These are phyloP conservation scores for Orthonevra nobilis DNA, from an alignment of 2,888 invertebrate species.

Conservation along the genomic window DNA sequence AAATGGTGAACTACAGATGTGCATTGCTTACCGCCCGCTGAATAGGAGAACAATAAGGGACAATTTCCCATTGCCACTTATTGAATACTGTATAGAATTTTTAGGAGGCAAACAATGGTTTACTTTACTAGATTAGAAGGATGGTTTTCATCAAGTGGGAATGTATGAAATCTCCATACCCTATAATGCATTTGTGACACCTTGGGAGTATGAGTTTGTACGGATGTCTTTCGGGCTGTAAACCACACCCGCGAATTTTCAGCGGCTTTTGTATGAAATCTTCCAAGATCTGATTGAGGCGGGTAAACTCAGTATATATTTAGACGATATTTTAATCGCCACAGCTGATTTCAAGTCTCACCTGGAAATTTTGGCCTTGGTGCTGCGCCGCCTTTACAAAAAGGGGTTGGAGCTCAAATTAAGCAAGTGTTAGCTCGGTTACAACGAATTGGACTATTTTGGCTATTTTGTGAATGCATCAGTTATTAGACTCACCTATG, in stretches of 20 bases:
- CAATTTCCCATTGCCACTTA: neutral
- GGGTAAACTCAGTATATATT: conserved; percentile 1
- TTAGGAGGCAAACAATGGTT: too few species aligned
- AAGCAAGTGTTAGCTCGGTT: conserved; percentile 2
- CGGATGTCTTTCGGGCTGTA: too few species aligned
- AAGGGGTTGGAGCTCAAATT: conserved; percentile 7
- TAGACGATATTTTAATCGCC: conserved; percentile 4
- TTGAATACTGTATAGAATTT: too few species aligned
- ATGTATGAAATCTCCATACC: too few species aligned
- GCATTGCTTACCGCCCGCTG: neutral
- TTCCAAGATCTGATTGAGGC: conserved; percentile 13
- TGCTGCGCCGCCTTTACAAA: neutral
- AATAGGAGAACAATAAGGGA: neutral
- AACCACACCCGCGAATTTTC: neutral
- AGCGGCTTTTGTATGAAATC: conserved; percentile 4
- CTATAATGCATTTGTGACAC: too few species aligned
- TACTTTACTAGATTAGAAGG: too few species aligned
- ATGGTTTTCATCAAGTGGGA: neutral
- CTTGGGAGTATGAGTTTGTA: too few species aligned
- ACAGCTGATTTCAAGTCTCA: conserved; percentile 10
- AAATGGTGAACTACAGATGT: neutral
- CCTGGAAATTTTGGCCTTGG: neutral
- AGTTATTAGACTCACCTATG: neutral
- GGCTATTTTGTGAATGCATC: conserved; percentile 5
- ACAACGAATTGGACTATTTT: conserved; percentile 11